These are phyloP conservation scores for Pilophorus perplexus DNA, from an alignment of 2,888 invertebrate species.

Conservation along the genomic window DNA sequence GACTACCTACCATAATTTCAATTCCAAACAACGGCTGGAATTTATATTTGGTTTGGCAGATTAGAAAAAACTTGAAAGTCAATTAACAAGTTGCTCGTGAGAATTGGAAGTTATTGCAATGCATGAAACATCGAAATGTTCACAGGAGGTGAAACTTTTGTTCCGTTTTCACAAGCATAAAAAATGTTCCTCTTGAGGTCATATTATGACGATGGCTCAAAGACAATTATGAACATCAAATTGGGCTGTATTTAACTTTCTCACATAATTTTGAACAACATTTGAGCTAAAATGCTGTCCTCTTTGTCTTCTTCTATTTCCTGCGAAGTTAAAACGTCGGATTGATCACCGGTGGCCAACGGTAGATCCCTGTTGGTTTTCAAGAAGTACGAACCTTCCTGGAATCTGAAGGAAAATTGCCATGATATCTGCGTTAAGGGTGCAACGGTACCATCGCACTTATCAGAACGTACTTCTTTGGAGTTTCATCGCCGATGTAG, in stretches of 20 bases:
- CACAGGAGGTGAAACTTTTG: background rate
- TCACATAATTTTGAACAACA: constrained; percentile 6
- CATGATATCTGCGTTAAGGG: background rate
- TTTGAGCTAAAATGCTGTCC: constrained; percentile 1
- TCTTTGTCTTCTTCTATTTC: constrained; percentile 4
- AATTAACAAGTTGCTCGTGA: background rate
- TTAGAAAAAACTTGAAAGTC: no score
- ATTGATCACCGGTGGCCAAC: background rate
- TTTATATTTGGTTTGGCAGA: no score
- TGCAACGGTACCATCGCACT: background rate
- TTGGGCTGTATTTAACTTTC: background rate
- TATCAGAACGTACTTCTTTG: background rate
- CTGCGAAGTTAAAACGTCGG: background rate
- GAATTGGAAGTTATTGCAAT: background rate
- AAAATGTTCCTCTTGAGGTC: no score
- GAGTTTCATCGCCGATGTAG: constrained; percentile 19
- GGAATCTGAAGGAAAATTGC: background rate
- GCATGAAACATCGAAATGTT: background rate
- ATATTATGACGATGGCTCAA: no score
- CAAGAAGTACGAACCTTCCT: constrained; percentile 5
- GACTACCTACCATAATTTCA: no score
- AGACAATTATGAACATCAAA: no score
- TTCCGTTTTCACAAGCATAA: no score
- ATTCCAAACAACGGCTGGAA: no score
- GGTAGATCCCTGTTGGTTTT: background rate